Base-by-base conservation (phyloP, 2,888 invertebrate genomes). In the Leptinotarsa peninsularis region DNA sequence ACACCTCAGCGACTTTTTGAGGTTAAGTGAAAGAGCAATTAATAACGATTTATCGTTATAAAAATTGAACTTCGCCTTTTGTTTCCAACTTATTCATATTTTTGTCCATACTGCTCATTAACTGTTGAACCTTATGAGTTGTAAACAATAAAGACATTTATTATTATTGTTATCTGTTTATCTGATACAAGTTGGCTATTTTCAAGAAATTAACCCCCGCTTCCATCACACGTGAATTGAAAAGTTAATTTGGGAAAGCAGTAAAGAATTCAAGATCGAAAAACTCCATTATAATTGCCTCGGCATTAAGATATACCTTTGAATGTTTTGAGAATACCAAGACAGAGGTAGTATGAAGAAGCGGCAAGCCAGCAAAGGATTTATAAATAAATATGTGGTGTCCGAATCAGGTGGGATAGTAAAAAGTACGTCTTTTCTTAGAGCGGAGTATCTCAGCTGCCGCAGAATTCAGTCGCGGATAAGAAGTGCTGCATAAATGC, bases 401-500 rank as follows among this genome's bases (percentile, higher is more conserved):
- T 77, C 77, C 80, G 78, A 80, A 82, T 82, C 81, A 80, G 79
- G 75, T 78, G 78, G 82, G 76, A 78, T 80, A 80, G 80, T 79
- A 79, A 80, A 80, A 79, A 80, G 83, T 79, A 82, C 79, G 82
- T 83, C 81, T 81, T 79, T 82, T 81, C 83, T 82, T 84, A 81
- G 80, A 79, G 80, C 81, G 79, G 75, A 74, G 78, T 76, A 81
- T 78, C 79, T 81, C 83, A 83, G 83, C 84, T 84, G 84, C 83
- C 81, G 84, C 82, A 84, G 84, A 86, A 85, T 86, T 83, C 86
- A 84, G 85, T 83, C 84, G 84, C 81, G 83, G 84, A 85, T 84
- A 85, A 86, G 85, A 86, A 87, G 85, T 86, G 85, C 85, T 85
- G 86, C 86, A 86, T 87, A 86, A 86, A 86, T 87, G 86, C 86